Percentiles rank a stretch among this genome's conserved stretches.
phyloP scores from a whole-genome alignment of 2,113 vertebrate genomes.

The Nestor notabilis region DNA sequence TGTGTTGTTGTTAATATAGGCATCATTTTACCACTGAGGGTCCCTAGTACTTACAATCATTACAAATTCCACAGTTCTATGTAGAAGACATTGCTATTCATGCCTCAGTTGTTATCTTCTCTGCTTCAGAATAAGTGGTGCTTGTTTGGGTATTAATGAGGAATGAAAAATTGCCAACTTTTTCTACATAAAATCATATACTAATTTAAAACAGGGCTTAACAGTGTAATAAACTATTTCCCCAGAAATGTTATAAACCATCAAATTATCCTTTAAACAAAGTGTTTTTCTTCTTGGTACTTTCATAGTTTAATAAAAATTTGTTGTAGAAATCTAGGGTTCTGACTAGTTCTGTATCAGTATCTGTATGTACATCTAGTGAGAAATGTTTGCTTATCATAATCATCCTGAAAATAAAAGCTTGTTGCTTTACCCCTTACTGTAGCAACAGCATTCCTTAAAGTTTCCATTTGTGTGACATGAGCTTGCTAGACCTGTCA shows the following conservation, averaged over 20 bases:
- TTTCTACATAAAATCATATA: neutral
- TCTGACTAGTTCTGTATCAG: neutral
- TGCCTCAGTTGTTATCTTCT: neutral
- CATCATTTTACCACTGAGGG: neutral
- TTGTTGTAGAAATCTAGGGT: neutral
- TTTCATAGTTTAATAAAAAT: neutral
- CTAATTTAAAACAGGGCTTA: neutral
- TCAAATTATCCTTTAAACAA: neutral
- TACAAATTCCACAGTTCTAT: neutral
- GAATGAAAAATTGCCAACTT: neutral
- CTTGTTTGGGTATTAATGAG: neutral
- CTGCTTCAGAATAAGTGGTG: neutral
- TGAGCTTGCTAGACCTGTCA: neutral
- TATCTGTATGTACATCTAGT: neutral
- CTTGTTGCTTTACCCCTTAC: neutral
- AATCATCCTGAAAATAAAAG: neutral
- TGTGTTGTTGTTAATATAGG: neutral
- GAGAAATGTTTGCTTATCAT: neutral
- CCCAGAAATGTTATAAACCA: neutral
- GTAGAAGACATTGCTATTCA: neutral
- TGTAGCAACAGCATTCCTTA: neutral
- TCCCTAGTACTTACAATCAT: neutral
- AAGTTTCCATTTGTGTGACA: neutral
- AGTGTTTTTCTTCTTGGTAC: neutral
- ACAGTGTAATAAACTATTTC: neutral